Base-by-base conservation (phyloP, 1,140 invertebrate species). In the Lepidotrigona ventralis region DNA sequence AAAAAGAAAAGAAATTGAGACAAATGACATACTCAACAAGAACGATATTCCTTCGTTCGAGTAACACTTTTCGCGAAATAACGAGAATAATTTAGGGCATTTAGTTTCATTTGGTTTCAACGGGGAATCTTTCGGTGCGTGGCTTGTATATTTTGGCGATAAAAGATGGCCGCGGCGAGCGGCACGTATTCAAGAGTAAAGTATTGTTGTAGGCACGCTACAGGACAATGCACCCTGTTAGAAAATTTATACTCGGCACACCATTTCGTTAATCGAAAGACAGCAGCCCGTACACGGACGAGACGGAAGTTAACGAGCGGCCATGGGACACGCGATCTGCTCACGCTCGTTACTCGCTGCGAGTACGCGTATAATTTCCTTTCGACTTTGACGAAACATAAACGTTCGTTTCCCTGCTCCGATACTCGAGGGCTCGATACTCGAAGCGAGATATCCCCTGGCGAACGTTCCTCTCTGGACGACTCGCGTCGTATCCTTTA, bases 341-440 rank as follows among this genome's bases (percentile, higher is more conserved):
- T 29, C 26, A 15, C 64, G 64, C 26, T 66, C 64, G 29, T 66
- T 66, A 29, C 29, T 66, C 64, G 26, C 33, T 19, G 39, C 26
- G 8, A 33, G 33, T 33, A 66, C 29, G 26, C 26, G 64, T 66
- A 66, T 66, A 66, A 66, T 66, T 33, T 33, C 8, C 64, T 33
- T 33, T 66, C 29, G 64, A 66, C 64, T 66, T 66, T 66, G 64
- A 66, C 29, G 64, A 66, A 66, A 66, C 64, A 66, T 66, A 66
- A 66, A 66, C 19, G 64, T 33, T 66, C 26, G 64, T 66, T 33
- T 66, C 17, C 8, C 17, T 21, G 17, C 6, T 11, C 19, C 19
- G 26, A 66, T 66, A 66, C 15, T 17, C 26, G 15, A 29, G 15
- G 26, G 29, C 29, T 66, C 29, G 64, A 46, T 11, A 11, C 29